Base-by-base conservation (phyloP, 2,797 vertebrate species). In the Melanotaenia boesemani region DNA sequence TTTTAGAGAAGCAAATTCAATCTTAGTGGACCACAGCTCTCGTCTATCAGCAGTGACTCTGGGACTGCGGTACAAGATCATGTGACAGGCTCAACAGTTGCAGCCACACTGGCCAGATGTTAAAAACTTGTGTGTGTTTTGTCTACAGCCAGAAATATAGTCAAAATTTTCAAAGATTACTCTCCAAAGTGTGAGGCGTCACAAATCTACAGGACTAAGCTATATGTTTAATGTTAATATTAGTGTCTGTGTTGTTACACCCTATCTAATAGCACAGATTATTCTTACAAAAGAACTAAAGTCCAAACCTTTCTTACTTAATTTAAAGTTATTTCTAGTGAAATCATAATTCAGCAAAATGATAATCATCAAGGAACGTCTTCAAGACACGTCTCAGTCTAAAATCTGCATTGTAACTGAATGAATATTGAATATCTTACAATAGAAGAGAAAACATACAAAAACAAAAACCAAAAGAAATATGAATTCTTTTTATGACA, bases 331-430 rank as follows among this genome's bases (percentile, higher is more conserved):
- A 20, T 56, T 56, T 0, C 26, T 13, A 56, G 54, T 28, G 28
- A 24, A 16, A 28, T 26, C 20, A 26, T 67, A 30, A 70, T 46
- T 58, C 54, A 63, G 69, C 54, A 63, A 66, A 71, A n/a, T 5
- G 15, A 50, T 57, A 66, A 30, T 16, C 15, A 6, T 8, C 6
- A 37, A 12, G 30, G 28, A 50, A 20, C 28, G 22, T 52, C 22
- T 16, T 67, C 15, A 70, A 68, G 79, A 70, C 56, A 54, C 32
- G 65, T 66, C 75, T 78, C 15, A 39, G 63, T 58, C 58, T 44
- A 44, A 44, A 44, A 18, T 18, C 18, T 44, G 15, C 41, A 44
- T 44, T 36, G 34, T 36, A 36, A 36, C 12, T 44, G 16, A 44
- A 18, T 6, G 41, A 44, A 44, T 18, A 3, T 11, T 41, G 13